Evolutionary conservation across 2,113 vertebrate genomes (phyloP).

Genomic region (Oceanodroma tethys): DNA sequence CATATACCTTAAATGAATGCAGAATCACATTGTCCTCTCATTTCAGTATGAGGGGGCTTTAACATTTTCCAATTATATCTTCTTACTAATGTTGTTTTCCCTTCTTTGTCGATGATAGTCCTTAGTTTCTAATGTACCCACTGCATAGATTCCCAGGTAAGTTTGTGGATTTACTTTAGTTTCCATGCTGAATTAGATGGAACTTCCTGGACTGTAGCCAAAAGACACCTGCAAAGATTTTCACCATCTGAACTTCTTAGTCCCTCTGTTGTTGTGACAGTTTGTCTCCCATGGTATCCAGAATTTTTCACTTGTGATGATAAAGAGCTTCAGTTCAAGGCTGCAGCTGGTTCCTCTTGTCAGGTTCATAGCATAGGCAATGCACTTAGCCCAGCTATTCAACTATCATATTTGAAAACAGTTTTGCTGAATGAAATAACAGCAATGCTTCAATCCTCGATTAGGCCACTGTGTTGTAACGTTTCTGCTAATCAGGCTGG

Average conservation of each 20-base stretch:
- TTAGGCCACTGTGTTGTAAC: not conserved
- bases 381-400: conserved; percentile 6
- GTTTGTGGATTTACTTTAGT: not conserved
- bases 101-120: not conserved
- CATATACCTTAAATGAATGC: not conserved
- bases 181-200: not conserved
- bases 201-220: not conserved
- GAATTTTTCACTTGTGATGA: conserved; percentile 21
- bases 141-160: not conserved
- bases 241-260: not conserved
- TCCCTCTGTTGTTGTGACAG: conserved; percentile 23
- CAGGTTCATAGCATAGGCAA: not conserved
- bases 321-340: conserved; percentile 7
- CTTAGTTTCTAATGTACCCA: not conserved
- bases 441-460: not conserved
- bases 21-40: not conserved
- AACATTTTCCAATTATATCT: not conserved
- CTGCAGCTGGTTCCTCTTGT: conserved; percentile 15
- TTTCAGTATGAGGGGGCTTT: not conserved
- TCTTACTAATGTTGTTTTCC: not conserved
- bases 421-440: conserved; percentile 10
- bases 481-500: not conserved
- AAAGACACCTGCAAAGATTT: conserved; percentile 30
- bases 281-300: not conserved
- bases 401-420: not conserved